A percentile compares a stretch with the other conserved stretches of the same genome.
These are phyloP conservation scores for Syndactyla subalaris DNA, from an alignment of 2,797 vertebrate species.

Conservation along the genomic window DNA sequence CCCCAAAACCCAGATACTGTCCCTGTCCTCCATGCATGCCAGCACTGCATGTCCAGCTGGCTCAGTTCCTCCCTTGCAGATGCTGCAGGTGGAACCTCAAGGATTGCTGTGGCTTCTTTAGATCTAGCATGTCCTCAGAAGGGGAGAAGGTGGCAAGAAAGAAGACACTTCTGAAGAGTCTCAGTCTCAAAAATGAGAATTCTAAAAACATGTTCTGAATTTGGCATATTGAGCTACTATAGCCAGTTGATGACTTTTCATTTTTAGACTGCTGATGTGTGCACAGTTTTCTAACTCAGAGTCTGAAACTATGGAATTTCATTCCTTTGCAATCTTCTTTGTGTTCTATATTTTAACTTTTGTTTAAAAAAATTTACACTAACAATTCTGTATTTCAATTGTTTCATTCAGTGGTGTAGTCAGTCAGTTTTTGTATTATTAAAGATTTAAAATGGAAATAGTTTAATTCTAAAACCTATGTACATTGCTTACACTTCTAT, in stretches of 20 bases:
- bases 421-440: not conserved
- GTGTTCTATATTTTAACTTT: not conserved
- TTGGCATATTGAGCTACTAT: not conserved
- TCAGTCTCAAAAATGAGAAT: not conserved
- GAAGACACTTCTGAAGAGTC: not conserved
- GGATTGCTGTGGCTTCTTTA: not conserved
- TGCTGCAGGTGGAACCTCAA: not conserved
- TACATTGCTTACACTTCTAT: not conserved
- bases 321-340: not conserved
- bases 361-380: not conserved
- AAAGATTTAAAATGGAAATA: not conserved
- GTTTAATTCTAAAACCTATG: not conserved
- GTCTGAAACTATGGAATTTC: not conserved
- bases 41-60: rapidly evolving
- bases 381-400: not conserved
- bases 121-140: not conserved
- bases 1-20: not conserved
- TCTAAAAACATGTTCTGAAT: not conserved
- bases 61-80: not conserved
- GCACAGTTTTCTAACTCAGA: not conserved
- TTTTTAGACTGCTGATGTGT: not conserved
- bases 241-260: not conserved
- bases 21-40: not conserved
- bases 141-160: not conserved
- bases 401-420: not conserved